Percentiles rank a stretch among this genome's conserved stretches.
These are phyloP conservation scores for Lysiphlebus fabarum DNA, from an alignment of 1,140 invertebrate species.

Conservation along the genomic window DNA sequence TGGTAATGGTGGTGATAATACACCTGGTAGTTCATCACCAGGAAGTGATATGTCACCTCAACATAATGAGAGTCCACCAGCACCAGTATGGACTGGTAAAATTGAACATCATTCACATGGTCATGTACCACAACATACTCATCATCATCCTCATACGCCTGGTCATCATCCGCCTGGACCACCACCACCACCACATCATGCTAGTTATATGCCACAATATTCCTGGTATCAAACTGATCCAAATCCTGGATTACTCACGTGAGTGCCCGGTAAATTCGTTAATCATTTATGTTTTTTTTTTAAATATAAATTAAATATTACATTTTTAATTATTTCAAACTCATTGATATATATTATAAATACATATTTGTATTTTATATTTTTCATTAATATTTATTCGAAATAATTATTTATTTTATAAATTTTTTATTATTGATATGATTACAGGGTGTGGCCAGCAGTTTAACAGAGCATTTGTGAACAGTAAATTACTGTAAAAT, in stretches of 20 bases:
- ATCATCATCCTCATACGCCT: conserved; percentile 61
- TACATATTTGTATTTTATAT: too few relatives aligned
- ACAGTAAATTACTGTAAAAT: neutral
- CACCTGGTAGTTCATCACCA: conserved; percentile 58
- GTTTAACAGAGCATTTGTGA: conserved; percentile 56
- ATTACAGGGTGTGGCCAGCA: conserved; percentile 62
- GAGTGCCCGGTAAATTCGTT: conserved; percentile 45
- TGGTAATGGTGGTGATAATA: conserved; percentile 54
- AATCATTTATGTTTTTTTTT: conserved; percentile 3
- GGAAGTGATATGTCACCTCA: conserved; percentile 61
- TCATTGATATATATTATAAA: too few relatives aligned
- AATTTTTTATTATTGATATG: conserved; percentile 19
- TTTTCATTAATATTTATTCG: too few relatives aligned
- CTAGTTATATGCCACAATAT: conserved; percentile 70
- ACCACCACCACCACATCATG: conserved; percentile 52
- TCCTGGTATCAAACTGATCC: conserved; percentile 73
- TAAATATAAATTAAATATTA: conserved; percentile 7
- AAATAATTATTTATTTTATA: too few relatives aligned
- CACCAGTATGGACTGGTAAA: conserved; percentile 65
- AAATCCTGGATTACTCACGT: conserved; percentile 71
- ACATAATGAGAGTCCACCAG: conserved; percentile 60
- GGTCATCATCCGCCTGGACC: conserved; percentile 60
- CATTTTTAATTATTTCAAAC: conserved; percentile 1
- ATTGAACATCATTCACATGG: conserved; percentile 66
- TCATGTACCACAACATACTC: conserved; percentile 58